Evolutionary conservation across 2,797 vertebrate genomes (phyloP).

Genomic region (Cyclopterus lumpus): DNA sequence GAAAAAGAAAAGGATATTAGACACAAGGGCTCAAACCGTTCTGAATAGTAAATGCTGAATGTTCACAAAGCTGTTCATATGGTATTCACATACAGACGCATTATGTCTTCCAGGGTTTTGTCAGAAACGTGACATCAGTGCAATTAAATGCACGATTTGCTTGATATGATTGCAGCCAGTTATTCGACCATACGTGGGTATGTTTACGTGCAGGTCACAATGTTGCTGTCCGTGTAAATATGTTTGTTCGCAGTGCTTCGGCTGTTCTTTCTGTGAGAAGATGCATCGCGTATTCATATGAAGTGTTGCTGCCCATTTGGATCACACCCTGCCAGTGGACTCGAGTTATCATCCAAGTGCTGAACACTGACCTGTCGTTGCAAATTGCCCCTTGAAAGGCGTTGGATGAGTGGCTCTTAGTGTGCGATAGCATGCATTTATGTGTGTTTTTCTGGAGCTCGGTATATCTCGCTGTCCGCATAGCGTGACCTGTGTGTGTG

Average conservation of each 20-base stretch:
- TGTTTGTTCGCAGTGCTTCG: not conserved
- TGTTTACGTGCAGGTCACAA: conserved; percentile 2
- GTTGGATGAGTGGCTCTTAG: not conserved
- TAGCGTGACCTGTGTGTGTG: not conserved
- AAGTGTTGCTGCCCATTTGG: not conserved
- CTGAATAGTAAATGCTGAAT: not conserved
- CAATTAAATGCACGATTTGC: not conserved
- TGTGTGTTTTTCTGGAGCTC: not conserved
- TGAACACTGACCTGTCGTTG: not conserved
- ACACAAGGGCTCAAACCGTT: not conserved
- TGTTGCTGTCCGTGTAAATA: not conserved
- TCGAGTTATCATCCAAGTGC: not conserved
- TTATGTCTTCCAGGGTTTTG: not conserved
- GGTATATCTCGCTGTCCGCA: not conserved
- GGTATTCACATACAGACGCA: too few relatives aligned
- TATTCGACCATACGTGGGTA: not conserved
- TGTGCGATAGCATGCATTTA: not conserved
- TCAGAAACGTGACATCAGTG: too few relatives aligned
- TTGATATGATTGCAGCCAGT: not conserved
- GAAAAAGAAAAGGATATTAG: too few relatives aligned
- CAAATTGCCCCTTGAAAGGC: not conserved
- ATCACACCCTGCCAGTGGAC: not conserved
- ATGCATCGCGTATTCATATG: not conserved
- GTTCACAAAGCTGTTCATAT: too few relatives aligned
- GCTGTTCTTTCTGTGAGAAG: not conserved